These are phyloP conservation scores for Diachasmimorpha longicaudata DNA, from an alignment of 1,140 invertebrate species.

Conservation along the genomic window DNA sequence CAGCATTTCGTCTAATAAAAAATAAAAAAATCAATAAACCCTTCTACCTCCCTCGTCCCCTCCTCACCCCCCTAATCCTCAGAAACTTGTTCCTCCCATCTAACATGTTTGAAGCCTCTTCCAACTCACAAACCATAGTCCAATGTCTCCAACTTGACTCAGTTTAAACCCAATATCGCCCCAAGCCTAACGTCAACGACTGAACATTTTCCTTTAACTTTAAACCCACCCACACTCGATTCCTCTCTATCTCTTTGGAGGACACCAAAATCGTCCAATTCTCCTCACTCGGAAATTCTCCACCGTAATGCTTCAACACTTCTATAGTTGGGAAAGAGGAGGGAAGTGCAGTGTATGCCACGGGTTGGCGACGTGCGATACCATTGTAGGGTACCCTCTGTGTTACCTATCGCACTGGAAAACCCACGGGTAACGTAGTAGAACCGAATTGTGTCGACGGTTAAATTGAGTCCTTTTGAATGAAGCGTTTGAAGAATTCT, in stretches of 20 bases:
- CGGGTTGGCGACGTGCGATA: slow-evolving; percentile 2
- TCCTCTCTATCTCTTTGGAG: background rate
- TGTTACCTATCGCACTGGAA: background rate
- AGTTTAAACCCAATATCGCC: background rate
- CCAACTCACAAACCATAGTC: background rate
- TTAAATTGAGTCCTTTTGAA: slow-evolving; percentile 26
- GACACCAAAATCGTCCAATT: background rate
- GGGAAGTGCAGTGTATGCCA: background rate
- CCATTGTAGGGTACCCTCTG: background rate
- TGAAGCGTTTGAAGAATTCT: background rate
- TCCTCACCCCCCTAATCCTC: background rate
- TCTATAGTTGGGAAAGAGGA: slow-evolving; percentile 1
- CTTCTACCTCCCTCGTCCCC: background rate
- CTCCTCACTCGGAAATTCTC: background rate
- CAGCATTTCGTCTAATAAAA: too few relatives aligned
- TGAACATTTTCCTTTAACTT: background rate
- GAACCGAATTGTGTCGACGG: slow-evolving; percentile 15
- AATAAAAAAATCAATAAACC: too few relatives aligned
- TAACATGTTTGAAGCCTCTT: background rate
- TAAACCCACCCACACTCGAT: background rate
- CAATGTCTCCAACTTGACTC: background rate
- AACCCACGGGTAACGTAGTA: slow-evolving; percentile 17
- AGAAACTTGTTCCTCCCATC: background rate
- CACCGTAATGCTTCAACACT: background rate
- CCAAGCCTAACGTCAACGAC: background rate